Evolutionary conservation across 2,888 invertebrate species (phyloP), one percentile per base, ranked within the genome.

Genomic region (Heliconius ethilla): DNA sequence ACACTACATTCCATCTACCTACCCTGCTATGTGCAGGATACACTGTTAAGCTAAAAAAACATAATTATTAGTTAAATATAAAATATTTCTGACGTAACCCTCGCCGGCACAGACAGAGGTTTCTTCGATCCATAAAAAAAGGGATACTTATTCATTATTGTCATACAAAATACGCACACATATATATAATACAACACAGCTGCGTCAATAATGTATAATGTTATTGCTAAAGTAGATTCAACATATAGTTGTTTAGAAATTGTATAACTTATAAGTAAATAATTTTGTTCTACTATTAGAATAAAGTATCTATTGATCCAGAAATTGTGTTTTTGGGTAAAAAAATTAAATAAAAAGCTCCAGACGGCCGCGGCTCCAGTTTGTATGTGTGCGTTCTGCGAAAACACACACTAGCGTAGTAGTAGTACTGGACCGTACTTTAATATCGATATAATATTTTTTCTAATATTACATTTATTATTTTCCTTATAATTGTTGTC

Each of bases 351-450:
- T 77, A 81, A 79, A 80, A 73, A 76, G 72, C 10, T 66, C 77
- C 83, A 83, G 82, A 83, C 82, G 81, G 79, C 81, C 73, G 33
- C 76, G 76, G 75, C 40, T 40, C 40, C 29, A 66, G 2, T 45
- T 15, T 27, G 6, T 25, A 67, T 79, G 70, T 76, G 67, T 37
- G 79, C 79, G 80, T n/a, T 80, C 79, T 82, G 81, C 45, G 80
- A 78, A 78, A 78, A 69, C 75, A 18, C 77, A 70, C 67, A 80
- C 77, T 70, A 37, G 18, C 33, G 40, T 40, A 33, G 78, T 37
- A 75, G 40, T 45, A 63, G 78, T 22, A 75, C 10, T 51, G 63
- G 13, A 18, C 55, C 13, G 7, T 25, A 33, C n/a, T 37, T n/a
- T 72, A 75, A 74, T 75, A 63, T 74, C 74, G 74, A 74, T 45